phyloP scores from a whole-genome alignment of 2,888 invertebrate species.

The Caenorhabditis sp. region DNA sequence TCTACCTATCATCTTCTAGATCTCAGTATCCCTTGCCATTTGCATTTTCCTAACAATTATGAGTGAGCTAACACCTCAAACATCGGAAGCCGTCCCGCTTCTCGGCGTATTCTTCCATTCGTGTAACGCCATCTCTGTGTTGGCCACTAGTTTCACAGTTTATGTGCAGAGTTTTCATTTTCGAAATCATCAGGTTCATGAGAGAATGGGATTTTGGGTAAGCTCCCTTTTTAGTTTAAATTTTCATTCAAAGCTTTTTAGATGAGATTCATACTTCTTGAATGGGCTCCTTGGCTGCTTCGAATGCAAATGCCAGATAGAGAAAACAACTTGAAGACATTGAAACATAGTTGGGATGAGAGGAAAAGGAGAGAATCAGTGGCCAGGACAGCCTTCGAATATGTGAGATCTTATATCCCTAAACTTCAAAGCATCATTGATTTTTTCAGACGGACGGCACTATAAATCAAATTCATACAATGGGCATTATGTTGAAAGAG shows the following conservation, averaged over 20 bases:
- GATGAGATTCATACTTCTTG: conserved; percentile 63
- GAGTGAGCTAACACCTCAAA: conserved; percentile 65
- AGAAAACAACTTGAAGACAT: conserved; percentile 45
- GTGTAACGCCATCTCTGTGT: conserved; percentile 65
- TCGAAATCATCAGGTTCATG: conserved; percentile 52
- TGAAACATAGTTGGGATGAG: conserved; percentile 48
- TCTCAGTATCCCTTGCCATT: conserved; percentile 66
- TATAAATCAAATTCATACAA: conserved; percentile 46
- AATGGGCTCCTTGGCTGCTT: conserved; percentile 63
- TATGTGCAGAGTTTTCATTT: conserved; percentile 67
- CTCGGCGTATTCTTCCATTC: conserved; percentile 66
- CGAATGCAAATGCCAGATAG: conserved; percentile 59
- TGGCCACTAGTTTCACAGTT: conserved; percentile 64
- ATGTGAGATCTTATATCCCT: too few relatives aligned
- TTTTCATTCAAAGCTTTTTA: conserved; percentile 14
- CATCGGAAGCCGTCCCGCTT: conserved; percentile 65
- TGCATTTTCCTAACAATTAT: conserved; percentile 66
- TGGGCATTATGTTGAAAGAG: conserved; percentile 53
- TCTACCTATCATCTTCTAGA: conserved; percentile 33
- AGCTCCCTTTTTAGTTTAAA: conserved; percentile 5
- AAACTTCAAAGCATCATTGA: too few relatives aligned
- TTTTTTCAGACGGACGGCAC: conserved; percentile 56
- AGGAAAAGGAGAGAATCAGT: conserved; percentile 49
- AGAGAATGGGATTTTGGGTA: conserved; percentile 67
- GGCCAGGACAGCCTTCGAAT: conserved; percentile 55